Evolutionary conservation across 2,113 vertebrate species (phyloP), one percentile per base, ranked within the genome.

Genomic region (Spea bombifrons): DNA sequence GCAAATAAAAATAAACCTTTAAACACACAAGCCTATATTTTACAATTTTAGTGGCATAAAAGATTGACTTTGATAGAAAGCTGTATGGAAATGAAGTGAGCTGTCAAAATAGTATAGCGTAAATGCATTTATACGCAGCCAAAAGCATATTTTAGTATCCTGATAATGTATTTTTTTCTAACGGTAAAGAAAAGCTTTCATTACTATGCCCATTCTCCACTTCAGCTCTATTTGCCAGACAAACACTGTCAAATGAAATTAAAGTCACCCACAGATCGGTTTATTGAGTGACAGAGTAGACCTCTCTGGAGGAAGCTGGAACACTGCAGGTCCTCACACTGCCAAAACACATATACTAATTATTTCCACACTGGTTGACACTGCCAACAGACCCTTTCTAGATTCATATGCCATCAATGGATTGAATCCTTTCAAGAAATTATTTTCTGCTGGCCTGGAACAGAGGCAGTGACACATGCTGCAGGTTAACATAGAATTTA

Each of bases 321-420:
- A 9, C 74, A 6, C 30, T 4, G 48, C 30, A 55, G 4, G 69
- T 47, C 69, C 83, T 82, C 69, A 61, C 7, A 70, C 15, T 73
- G n/a, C 6, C 70, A 64, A 55, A 75, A 8, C 3, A 4, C 2
- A 74, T 48, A n/a, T 48, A 55, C 45, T 44, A 82, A 75, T 50
- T 0, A 0, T 17, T 83, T 73, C 66, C 52, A 53, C n/a, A 12
- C 46, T 5, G 0, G 7, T 12, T 73, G 12, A 4, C 10, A 15
- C 49, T 0, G 0, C 0, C 0, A 69, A 16, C 0, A n/a, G 83
- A 59, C 0, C 0, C 0, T 69, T 75, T 81, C 46, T 75, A 73
- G 67, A 78, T 43, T 9, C n/a, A 73, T 17, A 67, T 0, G 0
- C 66, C 2, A 71, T 48, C 3, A 17, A 63, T 72, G 61, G 3